These are phyloP conservation scores for Cenopis cana DNA, from an alignment of 2,888 invertebrate genomes.

Conservation along the genomic window DNA sequence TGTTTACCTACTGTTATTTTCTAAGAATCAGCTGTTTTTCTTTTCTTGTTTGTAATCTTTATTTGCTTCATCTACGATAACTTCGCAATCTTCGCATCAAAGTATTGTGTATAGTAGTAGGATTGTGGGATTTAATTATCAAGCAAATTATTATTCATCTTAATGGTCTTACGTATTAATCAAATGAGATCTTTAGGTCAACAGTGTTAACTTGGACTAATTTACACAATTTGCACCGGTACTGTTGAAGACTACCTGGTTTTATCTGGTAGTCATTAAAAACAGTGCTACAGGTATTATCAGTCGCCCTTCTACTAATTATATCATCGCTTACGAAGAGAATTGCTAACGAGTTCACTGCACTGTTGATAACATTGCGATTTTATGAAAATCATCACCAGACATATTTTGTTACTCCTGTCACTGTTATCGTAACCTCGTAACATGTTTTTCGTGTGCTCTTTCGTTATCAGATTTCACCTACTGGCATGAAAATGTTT, in stretches of 20 bases:
- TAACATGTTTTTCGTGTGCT: slow-evolving; percentile 63
- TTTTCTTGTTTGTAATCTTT: slow-evolving; percentile 13
- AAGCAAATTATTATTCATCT: slow-evolving; percentile 13
- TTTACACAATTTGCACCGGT: slow-evolving; percentile 38
- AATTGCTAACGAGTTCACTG: slow-evolving; percentile 67
- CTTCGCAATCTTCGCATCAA: slow-evolving; percentile 18
- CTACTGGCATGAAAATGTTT: slow-evolving; percentile 68
- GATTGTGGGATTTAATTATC: background rate
- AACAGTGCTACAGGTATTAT: slow-evolving; percentile 64
- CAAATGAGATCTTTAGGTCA: slow-evolving; percentile 22
- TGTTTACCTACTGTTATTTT: slow-evolving; percentile 31
- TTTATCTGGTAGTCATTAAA: slow-evolving; percentile 56
- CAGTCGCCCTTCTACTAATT: slow-evolving; percentile 68
- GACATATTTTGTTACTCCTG: slow-evolving; percentile 47
- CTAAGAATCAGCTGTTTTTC: slow-evolving; percentile 11
- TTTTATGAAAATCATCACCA: slow-evolving; percentile 43
- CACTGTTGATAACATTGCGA: slow-evolving; percentile 57
- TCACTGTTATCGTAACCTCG: slow-evolving; percentile 54
- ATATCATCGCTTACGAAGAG: slow-evolving; percentile 64
- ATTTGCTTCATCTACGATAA: slow-evolving; percentile 16
- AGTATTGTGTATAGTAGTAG: too few relatives aligned
- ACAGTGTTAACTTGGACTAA: slow-evolving; percentile 23
- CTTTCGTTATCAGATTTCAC: slow-evolving; percentile 69
- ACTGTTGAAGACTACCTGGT: slow-evolving; percentile 42
- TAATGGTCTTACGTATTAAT: slow-evolving; percentile 7